Percentiles rank a stretch among this genome's conserved stretches.
Evolutionary conservation across 2,113 vertebrate species (phyloP).

Genomic region (Pachycephala philippinensis): DNA sequence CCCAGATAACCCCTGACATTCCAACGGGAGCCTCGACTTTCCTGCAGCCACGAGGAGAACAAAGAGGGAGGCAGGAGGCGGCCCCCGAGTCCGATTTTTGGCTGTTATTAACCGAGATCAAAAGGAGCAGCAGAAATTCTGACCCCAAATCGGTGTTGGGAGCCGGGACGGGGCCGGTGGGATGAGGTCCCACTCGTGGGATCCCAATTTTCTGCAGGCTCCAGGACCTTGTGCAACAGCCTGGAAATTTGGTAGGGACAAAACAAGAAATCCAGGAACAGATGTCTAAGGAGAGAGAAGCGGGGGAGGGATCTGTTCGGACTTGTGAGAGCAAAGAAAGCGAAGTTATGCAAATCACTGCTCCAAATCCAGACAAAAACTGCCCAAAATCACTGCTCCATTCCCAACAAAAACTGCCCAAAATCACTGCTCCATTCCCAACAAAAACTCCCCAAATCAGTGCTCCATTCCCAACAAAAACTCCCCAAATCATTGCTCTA

Average conservation of each 20-base stretch:
- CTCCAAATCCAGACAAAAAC: neutral
- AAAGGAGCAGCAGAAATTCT: neutral
- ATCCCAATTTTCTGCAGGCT: neutral
- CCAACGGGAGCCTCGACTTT: neutral
- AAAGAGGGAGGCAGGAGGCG: neutral
- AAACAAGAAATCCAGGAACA: constrained; percentile 23
- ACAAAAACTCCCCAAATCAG: neutral
- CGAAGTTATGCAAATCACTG: constrained; percentile 17
- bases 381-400: too few species aligned
- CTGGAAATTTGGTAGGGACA: neutral
- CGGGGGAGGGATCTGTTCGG: constrained; percentile 25
- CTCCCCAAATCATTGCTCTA: too few species aligned
- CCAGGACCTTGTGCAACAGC: neutral
- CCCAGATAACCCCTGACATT: neutral
- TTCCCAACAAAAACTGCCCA: too few species aligned
- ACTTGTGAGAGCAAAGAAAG: constrained; percentile 27
- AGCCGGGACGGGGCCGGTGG: fast-evolving
- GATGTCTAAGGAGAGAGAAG: constrained; percentile 40
- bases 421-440: too few species aligned
- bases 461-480: too few species aligned
- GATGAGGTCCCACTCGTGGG: neutral
- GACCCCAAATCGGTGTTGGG: neutral
- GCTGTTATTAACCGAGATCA: neutral
- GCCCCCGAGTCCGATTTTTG: neutral
- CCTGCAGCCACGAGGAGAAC: neutral